phyloP scores from a whole-genome alignment of 2,888 invertebrate genomes.

The Ormyrus nitidulus region DNA sequence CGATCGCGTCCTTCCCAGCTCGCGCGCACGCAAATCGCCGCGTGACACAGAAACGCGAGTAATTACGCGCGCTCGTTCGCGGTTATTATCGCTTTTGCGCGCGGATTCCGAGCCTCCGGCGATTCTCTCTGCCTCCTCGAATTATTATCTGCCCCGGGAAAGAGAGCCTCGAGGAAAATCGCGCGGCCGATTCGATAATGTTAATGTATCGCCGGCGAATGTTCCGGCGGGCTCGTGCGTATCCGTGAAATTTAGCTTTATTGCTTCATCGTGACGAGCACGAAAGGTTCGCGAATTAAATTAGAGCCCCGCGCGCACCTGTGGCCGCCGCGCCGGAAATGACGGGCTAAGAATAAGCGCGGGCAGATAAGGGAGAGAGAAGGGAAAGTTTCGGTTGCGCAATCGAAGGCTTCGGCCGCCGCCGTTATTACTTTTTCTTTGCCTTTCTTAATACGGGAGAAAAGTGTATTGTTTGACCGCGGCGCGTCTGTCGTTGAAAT shows the following conservation, averaged over 20 bases:
- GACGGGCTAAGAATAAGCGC: slow-evolving; percentile 26
- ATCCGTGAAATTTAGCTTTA: slow-evolving; percentile 36
- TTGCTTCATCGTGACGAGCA: slow-evolving; percentile 60
- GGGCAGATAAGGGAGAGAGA: slow-evolving; percentile 18
- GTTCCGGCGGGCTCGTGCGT: background rate
- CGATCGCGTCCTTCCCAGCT: background rate
- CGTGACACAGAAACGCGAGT: slow-evolving; percentile 58
- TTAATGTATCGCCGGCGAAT: no score
- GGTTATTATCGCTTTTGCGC: slow-evolving; percentile 58
- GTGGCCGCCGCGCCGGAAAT: slow-evolving; percentile 28
- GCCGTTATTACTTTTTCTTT: no score
- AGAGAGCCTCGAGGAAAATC: no score
- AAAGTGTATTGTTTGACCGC: no score
- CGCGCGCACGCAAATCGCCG: slow-evolving; percentile 54
- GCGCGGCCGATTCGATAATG: no score
- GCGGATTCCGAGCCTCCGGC: background rate
- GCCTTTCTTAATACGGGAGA: no score
- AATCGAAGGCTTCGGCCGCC: no score
- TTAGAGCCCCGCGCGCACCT: slow-evolving; percentile 57
- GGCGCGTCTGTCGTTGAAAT: no score
- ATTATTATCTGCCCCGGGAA: background rate
- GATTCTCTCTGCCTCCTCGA: background rate
- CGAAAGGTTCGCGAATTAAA: slow-evolving; percentile 58
- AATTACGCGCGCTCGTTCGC: slow-evolving; percentile 53
- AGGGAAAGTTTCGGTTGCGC: no score